Base-by-base conservation (phyloP, 2,797 vertebrate genomes). In the Phyllotis vaccarum region DNA sequence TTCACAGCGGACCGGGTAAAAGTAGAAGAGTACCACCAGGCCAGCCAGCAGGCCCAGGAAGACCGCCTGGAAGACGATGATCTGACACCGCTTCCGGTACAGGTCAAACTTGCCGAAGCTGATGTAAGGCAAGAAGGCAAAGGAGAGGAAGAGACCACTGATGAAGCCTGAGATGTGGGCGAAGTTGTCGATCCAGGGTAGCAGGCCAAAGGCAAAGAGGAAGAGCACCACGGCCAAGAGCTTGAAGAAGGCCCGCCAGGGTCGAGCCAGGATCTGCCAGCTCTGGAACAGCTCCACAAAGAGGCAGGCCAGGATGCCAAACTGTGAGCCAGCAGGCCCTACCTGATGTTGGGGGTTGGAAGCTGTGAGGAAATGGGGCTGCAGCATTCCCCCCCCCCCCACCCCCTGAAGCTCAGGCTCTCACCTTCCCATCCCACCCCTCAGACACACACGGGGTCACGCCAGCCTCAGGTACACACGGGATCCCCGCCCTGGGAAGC, bases 121-220 rank as follows among this genome's bases (percentile, higher is more conserved):
- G 98, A 99, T 99, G 98, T 99, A 99, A 79, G 99, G 99, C 96
- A 99, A 98, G 99, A 99, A 99, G 98, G 99, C 99, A 83, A 99
- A 99, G 89, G 99, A 99, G 88, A 99, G 99, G 98, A 99, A 99
- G 98, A 99, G 99, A 97, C 99, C 99, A 0, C 99, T 99, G 98
- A 99, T 97, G 97, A 99, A 99, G 98, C 99, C 99, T 0, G 99
- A 99, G 97, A 99, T 99, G 98, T 99, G 99, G 96, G 99, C 99
- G 0, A 99, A 99, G 97, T 99, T 99, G 98, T 99, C 99, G 2
- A 99, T 99, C 99, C 99, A 99, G 93, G 99, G 99, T 98, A 99
- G 98, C 97, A 99, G 99, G 64, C 99, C 99, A 5, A 99, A 99
- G 98, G 99, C 98, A 95, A 99, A 99, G 81, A 99, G 99, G 98